phyloP scores from a whole-genome alignment of 2,888 invertebrate genomes.

The Phanerotoma sp. region DNA sequence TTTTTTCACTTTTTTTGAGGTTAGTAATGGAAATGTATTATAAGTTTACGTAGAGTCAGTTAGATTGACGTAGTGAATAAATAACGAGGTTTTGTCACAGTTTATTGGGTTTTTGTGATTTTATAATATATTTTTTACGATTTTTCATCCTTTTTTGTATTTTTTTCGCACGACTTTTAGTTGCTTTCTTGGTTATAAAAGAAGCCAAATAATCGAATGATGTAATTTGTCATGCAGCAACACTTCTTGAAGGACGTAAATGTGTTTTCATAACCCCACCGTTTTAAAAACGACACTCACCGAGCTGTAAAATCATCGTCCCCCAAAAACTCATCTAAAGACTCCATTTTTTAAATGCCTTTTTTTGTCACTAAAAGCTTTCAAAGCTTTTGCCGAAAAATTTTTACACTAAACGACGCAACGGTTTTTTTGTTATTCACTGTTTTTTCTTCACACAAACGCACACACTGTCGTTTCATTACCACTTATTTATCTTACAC shows the following conservation, averaged over 20 bases:
- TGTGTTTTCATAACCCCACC: neutral
- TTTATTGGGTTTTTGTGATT: slow-evolving; percentile 33
- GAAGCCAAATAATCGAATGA: neutral
- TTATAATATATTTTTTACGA: slow-evolving; percentile 43
- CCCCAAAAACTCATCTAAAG: too few species aligned
- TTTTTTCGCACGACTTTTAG: neutral
- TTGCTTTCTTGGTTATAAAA: neutral
- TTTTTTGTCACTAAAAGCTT: too few species aligned
- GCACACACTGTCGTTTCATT: neutral
- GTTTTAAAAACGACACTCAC: neutral
- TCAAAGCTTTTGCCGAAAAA: neutral
- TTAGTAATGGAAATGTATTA: too few species aligned
- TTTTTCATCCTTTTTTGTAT: slow-evolving; percentile 37
- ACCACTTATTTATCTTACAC: neutral
- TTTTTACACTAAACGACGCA: neutral
- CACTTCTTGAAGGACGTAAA: neutral
- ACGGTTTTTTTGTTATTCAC: neutral
- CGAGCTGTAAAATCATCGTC: neutral
- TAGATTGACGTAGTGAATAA: neutral
- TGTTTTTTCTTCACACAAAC: neutral
- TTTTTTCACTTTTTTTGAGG: too few species aligned
- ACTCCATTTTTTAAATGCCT: too few species aligned
- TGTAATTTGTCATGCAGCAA: neutral
- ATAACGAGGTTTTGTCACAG: slow-evolving; percentile 32
- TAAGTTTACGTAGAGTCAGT: neutral